Base-by-base conservation (phyloP, 2,888 invertebrate genomes). In the Synanthedon vespiformis region DNA sequence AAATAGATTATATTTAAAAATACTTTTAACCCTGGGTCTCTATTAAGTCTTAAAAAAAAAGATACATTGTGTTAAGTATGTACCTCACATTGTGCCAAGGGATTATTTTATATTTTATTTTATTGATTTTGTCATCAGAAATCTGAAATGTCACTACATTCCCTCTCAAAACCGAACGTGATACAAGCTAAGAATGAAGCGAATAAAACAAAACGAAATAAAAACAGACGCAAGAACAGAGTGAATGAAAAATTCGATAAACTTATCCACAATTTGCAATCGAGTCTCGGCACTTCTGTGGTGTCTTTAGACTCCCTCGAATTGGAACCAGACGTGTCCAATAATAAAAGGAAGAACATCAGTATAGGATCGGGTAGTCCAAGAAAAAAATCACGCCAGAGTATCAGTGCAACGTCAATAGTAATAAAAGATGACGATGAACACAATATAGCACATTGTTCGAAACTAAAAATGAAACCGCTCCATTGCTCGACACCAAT, bases 401-500 rank as follows among this genome's bases (percentile, higher is more conserved):
- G 18, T 40, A 12, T 6, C 51, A 51, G 40, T 18, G 22, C 14
- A 50, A 53, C 44, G 14, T 52, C 10, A 58, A 65, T 74, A 12
- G 53, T 72, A 2, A 64, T 74, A 8, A 60, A 60, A 34, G 72
- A 77, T 55, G 70, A 76, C 40, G 68, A 71, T n/a, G 54, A 65
- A 16, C 40, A 60, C 1, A 49, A 55, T 1, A 61, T 57, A 63
- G 57, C 27, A 59, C 55, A 16, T 51, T 51, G 12, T 52, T 67
- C 71, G 0, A 56, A 53, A 3, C 11, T n/a, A 62, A 60, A 54
- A 55, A 44, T 2, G 51, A 50, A 2, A 2, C 62, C 70, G 0
- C 59, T 70, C 12, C 63, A 74, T 47, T 74, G 73, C 54, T 80
- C 83, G 0, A 82, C 81, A 4, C 82, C 82, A 0, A 64, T 70